Conservation (phyloP, 2,797 vertebrate genomes). For the Karalla daura region DNA sequence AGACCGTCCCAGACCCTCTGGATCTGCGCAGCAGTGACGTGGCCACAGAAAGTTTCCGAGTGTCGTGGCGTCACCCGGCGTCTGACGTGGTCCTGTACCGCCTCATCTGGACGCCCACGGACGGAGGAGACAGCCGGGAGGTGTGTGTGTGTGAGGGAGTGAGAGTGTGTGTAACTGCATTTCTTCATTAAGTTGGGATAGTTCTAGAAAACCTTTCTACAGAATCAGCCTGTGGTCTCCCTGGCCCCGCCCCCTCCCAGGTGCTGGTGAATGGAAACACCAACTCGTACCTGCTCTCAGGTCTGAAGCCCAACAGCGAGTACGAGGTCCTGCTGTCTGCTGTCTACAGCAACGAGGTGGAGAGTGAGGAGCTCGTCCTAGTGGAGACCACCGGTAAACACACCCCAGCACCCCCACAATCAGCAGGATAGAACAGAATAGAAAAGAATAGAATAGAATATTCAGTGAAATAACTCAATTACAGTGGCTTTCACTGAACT, state of each 20-base stretch:
- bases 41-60: slow-evolving; percentile 86
- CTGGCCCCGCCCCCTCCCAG: slow-evolving; percentile 68
- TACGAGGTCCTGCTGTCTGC: slow-evolving; percentile 92
- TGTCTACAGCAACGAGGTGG: slow-evolving; percentile 86
- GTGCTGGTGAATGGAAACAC: slow-evolving; percentile 83
- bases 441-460: no score
- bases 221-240: background rate
- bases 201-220: no score
- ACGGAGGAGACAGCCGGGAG: slow-evolving; percentile 86
- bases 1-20: slow-evolving; percentile 85
- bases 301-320: slow-evolving; percentile 84
- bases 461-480: no score
- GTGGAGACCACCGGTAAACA: slow-evolving; percentile 87
- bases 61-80: slow-evolving; percentile 89
- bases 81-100: slow-evolving; percentile 89
- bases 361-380: slow-evolving; percentile 87
- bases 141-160: slow-evolving; percentile 69
- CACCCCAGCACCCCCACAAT: no score
- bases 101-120: slow-evolving; percentile 88
- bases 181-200: background rate
- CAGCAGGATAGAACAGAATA: no score
- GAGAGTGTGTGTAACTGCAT: background rate
- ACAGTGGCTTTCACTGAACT: no score
- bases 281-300: slow-evolving; percentile 84
- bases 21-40: slow-evolving; percentile 86